Evolutionary conservation across 2,113 vertebrate species (phyloP).

Genomic region (Rhineura floridana): DNA sequence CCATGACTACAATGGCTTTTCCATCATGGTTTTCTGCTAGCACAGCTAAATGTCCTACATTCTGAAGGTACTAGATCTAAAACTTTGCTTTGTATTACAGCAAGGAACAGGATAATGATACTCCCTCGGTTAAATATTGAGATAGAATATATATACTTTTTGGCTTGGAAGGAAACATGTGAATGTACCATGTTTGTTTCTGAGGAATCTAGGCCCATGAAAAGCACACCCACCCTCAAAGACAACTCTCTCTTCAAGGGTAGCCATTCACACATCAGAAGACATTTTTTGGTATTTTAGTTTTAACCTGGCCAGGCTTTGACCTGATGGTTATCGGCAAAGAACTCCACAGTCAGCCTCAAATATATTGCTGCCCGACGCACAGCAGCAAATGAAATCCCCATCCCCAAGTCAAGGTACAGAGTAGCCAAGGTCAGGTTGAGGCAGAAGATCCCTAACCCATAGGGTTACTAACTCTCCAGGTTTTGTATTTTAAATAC

Average conservation of each 20-base stretch:
- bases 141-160: neutral
- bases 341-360: neutral
- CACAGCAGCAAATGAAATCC: neutral
- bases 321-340: neutral
- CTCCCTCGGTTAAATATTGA: neutral
- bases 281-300: neutral
- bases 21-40: neutral
- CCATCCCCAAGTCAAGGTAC: neutral
- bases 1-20: constrained; percentile 23
- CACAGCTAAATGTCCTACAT: neutral
- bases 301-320: neutral
- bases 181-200: neutral
- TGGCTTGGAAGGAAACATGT: neutral
- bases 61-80: neutral
- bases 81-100: neutral
- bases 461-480: no score
- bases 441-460: neutral
- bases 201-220: neutral
- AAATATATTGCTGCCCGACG: neutral
- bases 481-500: no score
- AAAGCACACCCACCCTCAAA: neutral
- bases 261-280: neutral
- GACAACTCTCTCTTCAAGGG: neutral
- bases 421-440: neutral
- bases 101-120: constrained; percentile 9